phyloP scores from a whole-genome alignment of 2,113 vertebrate genomes.

The Myiopsitta monachus region DNA sequence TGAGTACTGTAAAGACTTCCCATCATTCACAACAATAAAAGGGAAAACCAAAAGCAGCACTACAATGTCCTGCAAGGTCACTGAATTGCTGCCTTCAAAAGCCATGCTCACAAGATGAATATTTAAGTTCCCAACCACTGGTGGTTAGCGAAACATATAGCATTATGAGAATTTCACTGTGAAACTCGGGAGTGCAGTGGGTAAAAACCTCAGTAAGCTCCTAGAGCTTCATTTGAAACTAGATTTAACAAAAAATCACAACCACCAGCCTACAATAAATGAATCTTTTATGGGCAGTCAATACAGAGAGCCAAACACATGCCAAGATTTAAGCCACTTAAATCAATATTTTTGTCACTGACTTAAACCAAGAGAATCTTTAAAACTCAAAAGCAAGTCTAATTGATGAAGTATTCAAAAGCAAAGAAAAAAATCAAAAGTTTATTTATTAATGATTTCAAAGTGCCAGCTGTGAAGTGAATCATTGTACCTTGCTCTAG shows the following conservation, averaged over 20 bases:
- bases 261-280: not conserved
- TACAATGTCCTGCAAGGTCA: not conserved
- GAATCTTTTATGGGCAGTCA: not conserved
- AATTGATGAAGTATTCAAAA: constrained; percentile 22
- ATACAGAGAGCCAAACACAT: not conserved
- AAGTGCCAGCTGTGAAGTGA: not conserved
- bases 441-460: not conserved
- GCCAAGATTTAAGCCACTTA: constrained; percentile 1
- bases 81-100: not conserved
- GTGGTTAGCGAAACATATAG: not conserved
- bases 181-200: not conserved
- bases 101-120: not conserved
- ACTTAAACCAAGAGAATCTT: constrained; percentile 33
- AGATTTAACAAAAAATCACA: not conserved
- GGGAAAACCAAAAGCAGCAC: not conserved
- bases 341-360: constrained; percentile 39
- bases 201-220: not conserved
- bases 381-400: constrained; percentile 9
- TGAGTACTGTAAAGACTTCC: not conserved
- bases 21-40: not conserved
- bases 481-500: not conserved
- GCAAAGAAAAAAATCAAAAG: not conserved
- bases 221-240: not conserved
- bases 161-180: not conserved
- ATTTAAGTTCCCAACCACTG: not conserved